A percentile compares a stretch with the other conserved stretches of the same genome.
Conservation (phyloP, 2,797 vertebrate genomes). For the Galago senegalensis region DNA sequence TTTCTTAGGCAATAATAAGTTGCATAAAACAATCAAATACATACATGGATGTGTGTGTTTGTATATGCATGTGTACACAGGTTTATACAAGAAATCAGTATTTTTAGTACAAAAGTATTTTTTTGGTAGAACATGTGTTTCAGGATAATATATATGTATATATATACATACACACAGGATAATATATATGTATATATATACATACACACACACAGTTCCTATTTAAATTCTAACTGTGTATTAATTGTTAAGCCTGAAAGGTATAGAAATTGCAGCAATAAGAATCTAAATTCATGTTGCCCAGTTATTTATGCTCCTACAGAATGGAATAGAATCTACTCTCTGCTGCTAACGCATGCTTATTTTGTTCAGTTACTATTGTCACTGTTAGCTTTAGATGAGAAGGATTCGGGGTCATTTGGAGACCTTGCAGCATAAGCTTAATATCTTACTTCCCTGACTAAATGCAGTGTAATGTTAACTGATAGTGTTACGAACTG, state of each 20-base stretch:
- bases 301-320: background rate
- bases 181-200: no score
- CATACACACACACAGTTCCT: background rate
- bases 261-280: background rate
- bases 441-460: background rate
- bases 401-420: background rate
- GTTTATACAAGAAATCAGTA: background rate
- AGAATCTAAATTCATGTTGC: background rate
- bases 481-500: background rate
- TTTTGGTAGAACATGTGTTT: background rate
- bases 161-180: no score
- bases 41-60: no score
- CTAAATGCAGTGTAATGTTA: background rate
- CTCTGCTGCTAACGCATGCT: background rate
- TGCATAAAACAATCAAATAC: background rate
- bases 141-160: background rate
- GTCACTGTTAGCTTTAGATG: background rate
- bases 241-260: slow-evolving; percentile 41
- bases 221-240: slow-evolving; percentile 51
- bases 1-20: background rate
- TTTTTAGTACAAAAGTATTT: background rate
- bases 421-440: background rate
- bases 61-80: background rate
- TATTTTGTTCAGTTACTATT: background rate
- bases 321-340: background rate